A percentile compares a stretch with the other conserved stretches of the same genome.
phyloP scores from a whole-genome alignment of 2,888 invertebrate genomes.

The Noctua janthina region DNA sequence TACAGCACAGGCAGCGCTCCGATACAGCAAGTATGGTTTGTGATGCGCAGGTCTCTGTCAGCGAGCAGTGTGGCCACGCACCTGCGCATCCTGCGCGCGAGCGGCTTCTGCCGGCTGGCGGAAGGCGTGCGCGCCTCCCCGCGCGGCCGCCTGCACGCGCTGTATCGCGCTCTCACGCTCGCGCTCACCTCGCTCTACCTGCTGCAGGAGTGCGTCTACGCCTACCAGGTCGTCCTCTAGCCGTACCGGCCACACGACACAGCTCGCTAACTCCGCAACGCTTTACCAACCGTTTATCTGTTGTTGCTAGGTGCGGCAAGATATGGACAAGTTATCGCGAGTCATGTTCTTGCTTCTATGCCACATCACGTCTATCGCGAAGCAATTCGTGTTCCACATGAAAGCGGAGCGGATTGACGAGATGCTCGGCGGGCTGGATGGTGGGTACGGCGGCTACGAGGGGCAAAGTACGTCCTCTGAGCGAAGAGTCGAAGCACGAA shows the following conservation, averaged over 20 bases:
- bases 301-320: slow-evolving; percentile 73
- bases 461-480: neutral
- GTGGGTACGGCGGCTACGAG: slow-evolving; percentile 40
- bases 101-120: slow-evolving; percentile 68
- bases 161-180: slow-evolving; percentile 69
- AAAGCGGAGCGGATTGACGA: slow-evolving; percentile 66
- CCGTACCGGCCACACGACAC: neutral
- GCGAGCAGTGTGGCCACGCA: slow-evolving; percentile 68
- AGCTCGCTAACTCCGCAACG: neutral
- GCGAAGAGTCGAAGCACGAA: neutral
- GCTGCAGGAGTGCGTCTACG: slow-evolving; percentile 73
- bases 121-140: slow-evolving; percentile 6
- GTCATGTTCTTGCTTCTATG: slow-evolving; percentile 87
- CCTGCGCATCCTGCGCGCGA: slow-evolving; percentile 67
- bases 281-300: neutral
- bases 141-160: slow-evolving; percentile 40
- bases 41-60: slow-evolving; percentile 55
- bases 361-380: slow-evolving; percentile 84
- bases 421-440: slow-evolving; percentile 65
- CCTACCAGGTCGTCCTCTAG: slow-evolving; percentile 69
- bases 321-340: slow-evolving; percentile 82
- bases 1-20: too few relatives aligned
- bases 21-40: neutral
- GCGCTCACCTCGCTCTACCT: slow-evolving; percentile 69
- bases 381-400: slow-evolving; percentile 81